Evolutionary conservation across 2,888 invertebrate genomes (phyloP), one percentile per base, ranked within the genome.

Genomic region (Ecdyonurus torrentis): DNA sequence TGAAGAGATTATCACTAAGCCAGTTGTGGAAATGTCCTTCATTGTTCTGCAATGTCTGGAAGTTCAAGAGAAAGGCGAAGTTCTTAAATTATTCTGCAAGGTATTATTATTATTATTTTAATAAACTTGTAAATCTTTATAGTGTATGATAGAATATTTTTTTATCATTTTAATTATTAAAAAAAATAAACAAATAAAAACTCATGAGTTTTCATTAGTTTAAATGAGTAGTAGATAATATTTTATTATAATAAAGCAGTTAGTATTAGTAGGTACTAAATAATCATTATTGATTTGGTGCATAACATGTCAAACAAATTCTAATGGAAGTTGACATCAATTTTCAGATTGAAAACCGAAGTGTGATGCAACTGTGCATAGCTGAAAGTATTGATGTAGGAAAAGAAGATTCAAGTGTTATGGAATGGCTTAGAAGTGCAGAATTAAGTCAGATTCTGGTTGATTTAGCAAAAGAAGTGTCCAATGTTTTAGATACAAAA

Each of bases 1-100:
- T 0, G 78, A 79, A 60, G 71, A 75, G 0, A 78, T 80, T 67
- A 74, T 79, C 22, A 78, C 79, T 52, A 78, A 79, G 66, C 71
- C 78, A 37, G 74, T 84, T 1, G 75, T 86, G 1, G 82, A 85
- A 69, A 74, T 88, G 15, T 74, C 83, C 59, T 87, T 89, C 71
- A 75, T 81, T 64, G 70, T 85, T 60, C 70, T 85, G 64, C 75
- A 76, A 37, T 79, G 82, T 66, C 71, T 86, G 67, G 71, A 73
- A 23, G 76, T 78, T 50, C 72, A 74, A 0, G 81, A 83, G 61
- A 82, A 82, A 69, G 74, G 78, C 24, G 72, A 72, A 1, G 74
- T 84, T 65, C 76, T 87, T 65, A 72, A 77, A 23, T 77, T 78
- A 0, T 76, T 88, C 62, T 70, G 79, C 25, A 75, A 81, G 78